These are phyloP conservation scores for Mastomys coucha DNA, from an alignment of 2,113 vertebrate genomes.

Conservation along the genomic window DNA sequence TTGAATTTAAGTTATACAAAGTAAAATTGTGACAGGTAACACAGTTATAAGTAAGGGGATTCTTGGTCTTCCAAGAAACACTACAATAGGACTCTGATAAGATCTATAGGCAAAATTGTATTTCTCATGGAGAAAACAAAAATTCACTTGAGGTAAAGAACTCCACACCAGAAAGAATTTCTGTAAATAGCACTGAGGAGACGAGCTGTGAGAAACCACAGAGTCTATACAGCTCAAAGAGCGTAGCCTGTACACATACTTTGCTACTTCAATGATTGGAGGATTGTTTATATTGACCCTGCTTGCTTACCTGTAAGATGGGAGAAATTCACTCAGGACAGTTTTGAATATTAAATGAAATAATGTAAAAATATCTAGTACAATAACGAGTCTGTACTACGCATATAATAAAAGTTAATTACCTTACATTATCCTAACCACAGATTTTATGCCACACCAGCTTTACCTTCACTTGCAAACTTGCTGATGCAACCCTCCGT, in stretches of 20 bases:
- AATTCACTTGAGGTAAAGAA: conserved; percentile 29
- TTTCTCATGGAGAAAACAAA: background rate
- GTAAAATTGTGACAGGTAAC: conserved; percentile 25
- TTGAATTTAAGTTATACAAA: conserved; percentile 29
- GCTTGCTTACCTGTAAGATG: conserved; percentile 60
- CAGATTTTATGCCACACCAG: conserved; percentile 79
- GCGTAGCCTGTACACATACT: background rate
- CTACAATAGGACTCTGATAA: background rate
- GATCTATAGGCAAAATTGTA: background rate
- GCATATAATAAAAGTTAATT: conserved; percentile 41
- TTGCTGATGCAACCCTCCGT: conserved; percentile 94
- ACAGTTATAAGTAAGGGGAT: background rate
- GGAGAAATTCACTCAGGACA: conserved; percentile 42
- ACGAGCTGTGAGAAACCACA: conserved; percentile 3
- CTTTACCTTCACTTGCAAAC: conserved; percentile 96
- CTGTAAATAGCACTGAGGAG: conserved; percentile 12
- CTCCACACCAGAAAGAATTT: background rate
- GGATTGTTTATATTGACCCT: conserved; percentile 64
- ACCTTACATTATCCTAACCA: conserved; percentile 66
- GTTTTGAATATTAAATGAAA: conserved; percentile 59
- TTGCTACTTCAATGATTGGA: background rate
- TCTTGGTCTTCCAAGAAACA: background rate
- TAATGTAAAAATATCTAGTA: conserved; percentile 52
- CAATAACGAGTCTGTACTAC: conserved; percentile 9
- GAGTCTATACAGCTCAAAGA: background rate